phyloP scores from a whole-genome alignment of 1,140 invertebrate species.

The Fragariocoptes setiger region DNA sequence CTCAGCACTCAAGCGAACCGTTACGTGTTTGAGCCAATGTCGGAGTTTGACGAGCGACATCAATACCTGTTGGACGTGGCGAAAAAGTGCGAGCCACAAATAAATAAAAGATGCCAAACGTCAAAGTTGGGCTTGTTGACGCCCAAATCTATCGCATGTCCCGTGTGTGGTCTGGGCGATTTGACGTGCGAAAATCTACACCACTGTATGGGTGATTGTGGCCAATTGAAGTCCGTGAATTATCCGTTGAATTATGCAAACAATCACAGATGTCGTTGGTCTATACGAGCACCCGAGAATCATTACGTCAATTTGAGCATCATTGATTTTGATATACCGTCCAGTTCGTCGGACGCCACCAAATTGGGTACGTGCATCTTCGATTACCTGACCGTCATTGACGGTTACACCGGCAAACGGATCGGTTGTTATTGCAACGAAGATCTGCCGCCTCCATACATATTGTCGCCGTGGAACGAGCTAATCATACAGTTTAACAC shows the following conservation, averaged over 20 bases:
- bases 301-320: constrained; percentile 14
- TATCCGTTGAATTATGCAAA: constrained; percentile 13
- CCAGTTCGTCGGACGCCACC: not conserved
- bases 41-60: too few species aligned
- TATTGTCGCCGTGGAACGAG: constrained; percentile 13
- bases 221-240: constrained; percentile 12
- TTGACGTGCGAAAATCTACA: constrained; percentile 10
- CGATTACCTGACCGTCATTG: constrained; percentile 13
- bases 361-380: constrained; percentile 9
- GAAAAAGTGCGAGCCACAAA: too few species aligned
- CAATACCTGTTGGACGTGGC: too few species aligned
- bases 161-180: constrained; percentile 13
- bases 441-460: constrained; percentile 9
- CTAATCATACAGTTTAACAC: constrained; percentile 13
- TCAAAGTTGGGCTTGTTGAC: too few species aligned
- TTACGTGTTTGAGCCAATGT: too few species aligned
- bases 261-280: constrained; percentile 13
- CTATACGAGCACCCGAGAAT: constrained; percentile 10
- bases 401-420: constrained; percentile 9
- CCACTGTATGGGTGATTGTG: constrained; percentile 10
- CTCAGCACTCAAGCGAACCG: too few species aligned
- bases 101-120: too few species aligned
- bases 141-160: too few species aligned
- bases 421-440: constrained; percentile 13
- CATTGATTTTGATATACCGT: constrained; percentile 13